Evolutionary conservation across 2,797 vertebrate genomes (phyloP), one percentile per base, ranked within the genome.

Genomic region (Novumbra hubbsi): DNA sequence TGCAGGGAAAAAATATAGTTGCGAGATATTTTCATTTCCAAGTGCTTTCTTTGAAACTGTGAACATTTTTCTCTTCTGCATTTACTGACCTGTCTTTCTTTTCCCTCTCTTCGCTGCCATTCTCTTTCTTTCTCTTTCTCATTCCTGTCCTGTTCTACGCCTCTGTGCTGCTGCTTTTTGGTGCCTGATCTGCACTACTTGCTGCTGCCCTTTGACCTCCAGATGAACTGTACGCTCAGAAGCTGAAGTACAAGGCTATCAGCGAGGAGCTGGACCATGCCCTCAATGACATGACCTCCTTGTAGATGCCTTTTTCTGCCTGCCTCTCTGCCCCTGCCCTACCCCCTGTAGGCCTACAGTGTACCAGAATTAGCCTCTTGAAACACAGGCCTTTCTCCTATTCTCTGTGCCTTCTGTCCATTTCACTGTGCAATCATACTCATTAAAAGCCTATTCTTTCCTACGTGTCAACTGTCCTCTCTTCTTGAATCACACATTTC

Each of bases 221-320:
- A 98, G 96, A 98, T 2, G 95, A 98, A 89, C 90, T 98, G 38
- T 97, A 97, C 2, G 93, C 96, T 89, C 96, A 97, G 95, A 98
- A 98, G 94, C 95, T 98, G 87, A 98, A 98, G 92, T 96, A 96
- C 94, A 98, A 96, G 88, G 96, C 96, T 50, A 95, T 97, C 95
- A 98, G 95, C 1, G 94, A 98, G 91, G 95, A 97, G 94, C 93
- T 97, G 81, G 96, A 96, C 93, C 96, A 96, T 90, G 95, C 96
- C 60, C 96, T 98, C 86, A 96, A 95, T 88, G 95, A 97, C 83
- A 96, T 95, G 95, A 97, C 95, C 73, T 98, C 96, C 71, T 85
- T 97, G 90, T 97, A 95, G 94, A 82, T 16, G 27, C 73, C 0
- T 0, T 72, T 24, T 49, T 34, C 38, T 34, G 17, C 70, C 28